Evolutionary conservation across 2,888 invertebrate genomes (phyloP).

Genomic region (Leptura quadrifasciata): DNA sequence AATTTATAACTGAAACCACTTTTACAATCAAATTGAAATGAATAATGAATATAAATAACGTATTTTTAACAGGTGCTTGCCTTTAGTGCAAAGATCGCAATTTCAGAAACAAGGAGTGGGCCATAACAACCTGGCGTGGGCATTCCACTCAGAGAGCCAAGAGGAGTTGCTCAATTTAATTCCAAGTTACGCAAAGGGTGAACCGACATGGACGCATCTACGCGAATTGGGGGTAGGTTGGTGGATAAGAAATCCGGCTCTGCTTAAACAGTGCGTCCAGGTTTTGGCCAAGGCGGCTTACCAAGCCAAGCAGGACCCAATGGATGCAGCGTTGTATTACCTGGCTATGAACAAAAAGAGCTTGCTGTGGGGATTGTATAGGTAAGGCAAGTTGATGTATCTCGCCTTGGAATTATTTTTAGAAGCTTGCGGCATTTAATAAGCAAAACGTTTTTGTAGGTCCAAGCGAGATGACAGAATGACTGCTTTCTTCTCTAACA

Average conservation of each 20-base stretch:
- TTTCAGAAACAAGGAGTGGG: conserved; percentile 92
- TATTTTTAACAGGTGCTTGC: conserved; percentile 83
- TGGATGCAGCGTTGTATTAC: conserved; percentile 98
- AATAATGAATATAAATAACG: neutral
- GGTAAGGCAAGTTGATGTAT: conserved; percentile 54
- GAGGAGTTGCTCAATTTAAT: conserved; percentile 94
- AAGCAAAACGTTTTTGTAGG: conserved; percentile 69
- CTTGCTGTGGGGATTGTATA: conserved; percentile 95
- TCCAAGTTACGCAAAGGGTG: conserved; percentile 90
- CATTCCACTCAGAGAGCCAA: conserved; percentile 98
- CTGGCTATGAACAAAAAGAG: conserved; percentile 99
- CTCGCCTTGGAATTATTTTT: neutral
- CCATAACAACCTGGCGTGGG: conserved; percentile 97
- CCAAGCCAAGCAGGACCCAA: conserved; percentile 92
- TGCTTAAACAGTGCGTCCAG: conserved; percentile 90
- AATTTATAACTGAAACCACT: neutral
- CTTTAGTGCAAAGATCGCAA: conserved; percentile 89
- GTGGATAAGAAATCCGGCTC: conserved; percentile 93
- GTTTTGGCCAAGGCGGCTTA: conserved; percentile 96
- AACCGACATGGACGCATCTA: conserved; percentile 92
- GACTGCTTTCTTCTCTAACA: conserved; percentile 96
- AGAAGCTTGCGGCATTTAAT: neutral
- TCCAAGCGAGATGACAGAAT: conserved; percentile 92
- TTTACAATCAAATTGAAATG: neutral
- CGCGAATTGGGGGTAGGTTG: conserved; percentile 94